Percentiles rank a stretch among this genome's conserved stretches.
These are phyloP conservation scores for Leucophenga maculata DNA, from an alignment of 2,888 invertebrate genomes.

Conservation along the genomic window DNA sequence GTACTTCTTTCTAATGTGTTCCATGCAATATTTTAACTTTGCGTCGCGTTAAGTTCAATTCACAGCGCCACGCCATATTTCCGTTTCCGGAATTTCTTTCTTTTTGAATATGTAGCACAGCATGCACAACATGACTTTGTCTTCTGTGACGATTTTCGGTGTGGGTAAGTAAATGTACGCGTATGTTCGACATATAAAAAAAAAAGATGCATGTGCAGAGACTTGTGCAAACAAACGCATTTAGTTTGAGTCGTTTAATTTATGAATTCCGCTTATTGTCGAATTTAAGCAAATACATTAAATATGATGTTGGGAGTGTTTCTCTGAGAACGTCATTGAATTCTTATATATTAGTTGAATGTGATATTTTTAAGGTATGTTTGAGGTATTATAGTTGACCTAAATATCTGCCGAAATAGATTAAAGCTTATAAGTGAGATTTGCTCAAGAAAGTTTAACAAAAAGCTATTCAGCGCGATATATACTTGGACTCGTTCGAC, in stretches of 20 bases:
- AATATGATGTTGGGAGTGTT: too few relatives aligned
- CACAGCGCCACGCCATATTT: slow-evolving; percentile 64
- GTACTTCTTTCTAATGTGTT: background rate
- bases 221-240: slow-evolving; percentile 30
- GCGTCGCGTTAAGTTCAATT: slow-evolving; percentile 58
- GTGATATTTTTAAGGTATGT: too few relatives aligned
- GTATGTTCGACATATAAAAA: slow-evolving; percentile 17
- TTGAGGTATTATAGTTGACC: too few relatives aligned
- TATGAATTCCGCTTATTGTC: slow-evolving; percentile 45
- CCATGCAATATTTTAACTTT: slow-evolving; percentile 8
- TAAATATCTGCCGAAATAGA: too few relatives aligned
- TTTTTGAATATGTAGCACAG: slow-evolving; percentile 19
- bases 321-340: too few relatives aligned
- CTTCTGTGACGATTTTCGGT: slow-evolving; percentile 1
- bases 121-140: slow-evolving; percentile 43
- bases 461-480: too few relatives aligned
- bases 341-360: too few relatives aligned
- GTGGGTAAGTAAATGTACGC: background rate
- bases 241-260: slow-evolving; percentile 43
- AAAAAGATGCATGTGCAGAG: slow-evolving; percentile 49
- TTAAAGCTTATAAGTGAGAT: too few relatives aligned
- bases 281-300: background rate
- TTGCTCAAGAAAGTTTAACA: too few relatives aligned
- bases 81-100: slow-evolving; percentile 61
- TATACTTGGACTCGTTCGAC: too few relatives aligned